Evolutionary conservation across 2,888 invertebrate genomes (phyloP).

Genomic region (Latrodectus elegans): DNA sequence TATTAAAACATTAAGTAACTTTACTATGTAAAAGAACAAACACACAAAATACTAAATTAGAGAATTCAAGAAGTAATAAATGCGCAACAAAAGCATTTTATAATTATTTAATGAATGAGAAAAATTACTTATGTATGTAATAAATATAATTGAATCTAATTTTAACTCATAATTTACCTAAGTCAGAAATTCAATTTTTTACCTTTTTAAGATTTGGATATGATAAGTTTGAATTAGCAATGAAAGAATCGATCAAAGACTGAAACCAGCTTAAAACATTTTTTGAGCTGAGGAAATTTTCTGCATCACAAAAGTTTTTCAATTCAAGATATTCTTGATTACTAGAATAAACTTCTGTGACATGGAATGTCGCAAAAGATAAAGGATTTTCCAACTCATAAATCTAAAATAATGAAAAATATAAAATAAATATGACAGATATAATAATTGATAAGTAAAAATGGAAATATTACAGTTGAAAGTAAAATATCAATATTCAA

Average conservation of each 20-base stretch:
- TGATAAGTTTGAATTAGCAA: neutral
- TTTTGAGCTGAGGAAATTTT: constrained; percentile 19
- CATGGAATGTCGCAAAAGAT: constrained; percentile 50
- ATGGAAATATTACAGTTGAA: neutral
- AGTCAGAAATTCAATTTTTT: neutral
- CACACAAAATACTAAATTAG: no score
- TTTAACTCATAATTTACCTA: no score
- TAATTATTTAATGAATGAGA: no score
- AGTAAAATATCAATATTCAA: no score
- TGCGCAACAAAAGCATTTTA: no score
- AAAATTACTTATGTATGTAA: no score
- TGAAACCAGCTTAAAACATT: constrained; percentile 46
- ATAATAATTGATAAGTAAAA: neutral
- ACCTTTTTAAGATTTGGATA: constrained; percentile 30
- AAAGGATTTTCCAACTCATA: constrained; percentile 32
- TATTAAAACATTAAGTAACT: no score
- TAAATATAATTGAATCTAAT: no score
- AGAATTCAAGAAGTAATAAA: no score
- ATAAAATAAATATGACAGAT: neutral
- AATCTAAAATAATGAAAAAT: constrained; percentile 30
- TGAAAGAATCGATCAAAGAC: constrained; percentile 35
- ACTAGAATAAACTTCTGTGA: neutral
- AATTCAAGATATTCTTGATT: neutral
- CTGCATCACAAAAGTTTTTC: constrained; percentile 26
- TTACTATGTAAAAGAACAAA: no score